Evolutionary conservation across 2,888 invertebrate genomes (phyloP).

Genomic region (Acanthosepion pharaonis): DNA sequence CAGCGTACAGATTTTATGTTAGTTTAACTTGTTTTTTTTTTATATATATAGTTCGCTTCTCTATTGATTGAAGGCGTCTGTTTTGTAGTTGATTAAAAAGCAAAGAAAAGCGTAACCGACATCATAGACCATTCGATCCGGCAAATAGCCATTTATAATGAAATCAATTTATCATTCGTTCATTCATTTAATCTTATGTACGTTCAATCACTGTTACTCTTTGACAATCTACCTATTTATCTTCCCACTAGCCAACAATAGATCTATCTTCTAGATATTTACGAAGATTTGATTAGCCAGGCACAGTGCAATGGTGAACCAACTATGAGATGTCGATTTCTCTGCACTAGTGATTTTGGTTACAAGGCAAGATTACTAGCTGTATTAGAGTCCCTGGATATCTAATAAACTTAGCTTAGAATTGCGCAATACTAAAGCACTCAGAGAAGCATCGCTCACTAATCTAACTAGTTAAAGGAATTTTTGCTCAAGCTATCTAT

Average conservation of each 20-base stretch:
- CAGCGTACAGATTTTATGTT: not conserved
- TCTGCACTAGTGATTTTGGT: rapidly evolving
- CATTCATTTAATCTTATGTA: not conserved
- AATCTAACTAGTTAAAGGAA: no score
- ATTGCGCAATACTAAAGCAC: no score
- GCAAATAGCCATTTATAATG: constrained; percentile 16
- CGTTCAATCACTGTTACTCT: constrained; percentile 33
- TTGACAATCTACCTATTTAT: not conserved
- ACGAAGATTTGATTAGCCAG: not conserved
- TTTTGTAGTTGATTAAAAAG: not conserved
- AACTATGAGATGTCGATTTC: no score
- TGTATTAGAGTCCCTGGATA: no score
- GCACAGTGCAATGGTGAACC: not conserved
- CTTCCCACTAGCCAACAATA: not conserved
- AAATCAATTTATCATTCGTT: not conserved
- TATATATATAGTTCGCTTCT: no score
- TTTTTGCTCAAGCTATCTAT: no score
- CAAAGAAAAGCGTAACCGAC: not conserved
- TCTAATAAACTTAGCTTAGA: no score
- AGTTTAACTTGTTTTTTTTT: not conserved
- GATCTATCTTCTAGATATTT: not conserved
- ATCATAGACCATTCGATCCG: not conserved
- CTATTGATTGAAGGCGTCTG: not conserved
- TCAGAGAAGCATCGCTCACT: no score
- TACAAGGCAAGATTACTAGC: no score